Evolutionary conservation across 2,888 invertebrate species (phyloP).

Genomic region (Himalopsyche tibetana): DNA sequence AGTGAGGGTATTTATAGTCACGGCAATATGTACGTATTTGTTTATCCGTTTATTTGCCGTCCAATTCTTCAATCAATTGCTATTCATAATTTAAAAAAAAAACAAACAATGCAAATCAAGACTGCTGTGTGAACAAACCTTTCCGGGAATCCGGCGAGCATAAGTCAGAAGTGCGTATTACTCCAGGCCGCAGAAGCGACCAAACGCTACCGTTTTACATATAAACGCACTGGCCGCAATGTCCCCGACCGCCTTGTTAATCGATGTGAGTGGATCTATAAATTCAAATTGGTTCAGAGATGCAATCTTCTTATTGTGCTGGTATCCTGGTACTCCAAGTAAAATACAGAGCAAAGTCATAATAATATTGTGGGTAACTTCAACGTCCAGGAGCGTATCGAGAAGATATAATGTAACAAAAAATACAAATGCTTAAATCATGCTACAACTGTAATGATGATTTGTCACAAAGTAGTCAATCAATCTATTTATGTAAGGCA

Average conservation of each 20-base stretch:
- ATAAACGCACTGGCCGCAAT: conserved; percentile 45
- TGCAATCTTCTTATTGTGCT: conserved; percentile 45
- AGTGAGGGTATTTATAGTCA: too few relatives aligned
- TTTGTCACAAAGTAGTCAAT: too few relatives aligned
- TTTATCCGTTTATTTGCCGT: too few relatives aligned
- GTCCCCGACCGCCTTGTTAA: conserved; percentile 51
- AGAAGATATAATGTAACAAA: not conserved
- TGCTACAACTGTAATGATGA: too few relatives aligned
- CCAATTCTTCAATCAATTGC: too few relatives aligned
- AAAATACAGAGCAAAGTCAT: conserved; percentile 10
- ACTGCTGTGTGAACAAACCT: not conserved
- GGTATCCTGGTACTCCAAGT: not conserved
- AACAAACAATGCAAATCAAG: too few relatives aligned
- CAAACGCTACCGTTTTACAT: conserved; percentile 46
- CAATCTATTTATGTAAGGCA: too few relatives aligned
- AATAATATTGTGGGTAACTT: conserved; percentile 11
- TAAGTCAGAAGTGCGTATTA: conserved; percentile 34
- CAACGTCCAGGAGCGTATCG: not conserved
- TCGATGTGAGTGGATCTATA: conserved; percentile 55
- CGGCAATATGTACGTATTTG: too few relatives aligned
- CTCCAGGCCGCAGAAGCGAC: conserved; percentile 14
- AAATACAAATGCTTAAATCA: too few relatives aligned
- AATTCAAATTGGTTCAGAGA: conserved; percentile 57
- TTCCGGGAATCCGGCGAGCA: not conserved
- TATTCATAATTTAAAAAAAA: too few relatives aligned